Evolutionary conservation across 2,888 invertebrate genomes (phyloP).

Genomic region (Plebejus anna): DNA sequence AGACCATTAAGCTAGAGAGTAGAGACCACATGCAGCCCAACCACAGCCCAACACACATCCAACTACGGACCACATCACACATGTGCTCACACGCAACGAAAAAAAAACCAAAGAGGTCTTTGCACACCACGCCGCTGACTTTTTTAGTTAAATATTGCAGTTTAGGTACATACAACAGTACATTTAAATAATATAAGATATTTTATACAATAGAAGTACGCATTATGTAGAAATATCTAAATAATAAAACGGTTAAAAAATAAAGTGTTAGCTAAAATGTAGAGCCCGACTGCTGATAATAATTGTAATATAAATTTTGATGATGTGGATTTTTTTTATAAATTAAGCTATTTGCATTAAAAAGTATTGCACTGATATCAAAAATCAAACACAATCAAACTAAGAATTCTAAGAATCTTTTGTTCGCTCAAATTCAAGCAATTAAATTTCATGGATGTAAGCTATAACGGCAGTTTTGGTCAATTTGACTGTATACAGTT

Average conservation of each 20-base stretch:
- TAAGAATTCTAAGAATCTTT: no score
- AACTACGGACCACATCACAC: conserved; percentile 48
- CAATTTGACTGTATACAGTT: not conserved
- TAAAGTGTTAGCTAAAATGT: not conserved
- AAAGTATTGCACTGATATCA: not conserved
- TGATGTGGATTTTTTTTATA: not conserved
- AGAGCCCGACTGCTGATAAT: not conserved
- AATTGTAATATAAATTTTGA: not conserved
- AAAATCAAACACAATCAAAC: no score
- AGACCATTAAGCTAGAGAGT: conserved; percentile 50
- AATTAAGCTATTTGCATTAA: not conserved
- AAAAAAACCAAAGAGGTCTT: conserved; percentile 47
- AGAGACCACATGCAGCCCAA: conserved; percentile 48
- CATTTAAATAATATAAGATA: not conserved
- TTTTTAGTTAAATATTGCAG: conserved; percentile 1
- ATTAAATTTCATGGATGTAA: not conserved
- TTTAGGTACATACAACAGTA: not conserved
- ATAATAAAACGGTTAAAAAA: not conserved
- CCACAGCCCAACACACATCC: conserved; percentile 53
- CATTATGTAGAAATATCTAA: not conserved
- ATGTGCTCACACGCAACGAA: conserved; percentile 69
- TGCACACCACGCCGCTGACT: conserved; percentile 32
- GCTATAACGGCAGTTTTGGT: not conserved
- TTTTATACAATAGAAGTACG: not conserved
- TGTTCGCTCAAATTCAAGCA: no score